These are phyloP conservation scores for Philonicus albiceps DNA, from an alignment of 2,888 invertebrate genomes.

Conservation along the genomic window DNA sequence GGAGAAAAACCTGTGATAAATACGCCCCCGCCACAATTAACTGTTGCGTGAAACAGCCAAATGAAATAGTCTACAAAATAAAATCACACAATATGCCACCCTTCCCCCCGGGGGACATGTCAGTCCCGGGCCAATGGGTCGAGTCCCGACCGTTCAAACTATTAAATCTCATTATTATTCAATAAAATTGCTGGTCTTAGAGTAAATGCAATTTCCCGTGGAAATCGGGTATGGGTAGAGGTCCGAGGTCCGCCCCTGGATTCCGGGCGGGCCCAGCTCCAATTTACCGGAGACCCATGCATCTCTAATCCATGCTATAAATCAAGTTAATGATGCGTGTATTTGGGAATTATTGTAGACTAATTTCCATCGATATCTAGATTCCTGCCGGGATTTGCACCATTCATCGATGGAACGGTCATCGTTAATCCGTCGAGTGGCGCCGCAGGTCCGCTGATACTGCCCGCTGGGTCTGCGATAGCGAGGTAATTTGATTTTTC, in stretches of 20 bases:
- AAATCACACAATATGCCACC: background rate
- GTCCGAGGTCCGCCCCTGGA: background rate
- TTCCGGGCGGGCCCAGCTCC: background rate
- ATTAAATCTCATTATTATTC: conserved; percentile 17
- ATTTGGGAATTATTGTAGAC: conserved; percentile 15
- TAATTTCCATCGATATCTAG: conserved; percentile 55
- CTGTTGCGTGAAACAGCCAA: background rate
- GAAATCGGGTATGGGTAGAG: background rate
- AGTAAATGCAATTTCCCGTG: background rate
- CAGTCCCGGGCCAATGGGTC: background rate
- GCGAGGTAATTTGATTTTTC: conserved; percentile 62
- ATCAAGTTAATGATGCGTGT: conserved; percentile 36
- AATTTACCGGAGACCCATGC: background rate
- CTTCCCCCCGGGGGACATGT: background rate
- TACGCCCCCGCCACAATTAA: background rate
- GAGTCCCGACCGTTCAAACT: background rate
- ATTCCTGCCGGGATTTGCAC: conserved; percentile 91
- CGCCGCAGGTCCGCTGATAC: conserved; percentile 56
- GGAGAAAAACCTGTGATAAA: background rate
- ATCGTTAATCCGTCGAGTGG: conserved; percentile 70
- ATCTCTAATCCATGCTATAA: conserved; percentile 30
- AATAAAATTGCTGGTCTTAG: background rate
- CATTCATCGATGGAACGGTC: conserved; percentile 91
- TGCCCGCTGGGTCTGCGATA: conserved; percentile 63
- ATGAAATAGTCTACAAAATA: background rate